phyloP scores from a whole-genome alignment of 1,140 invertebrate species.

The Riptortus pedestris region DNA sequence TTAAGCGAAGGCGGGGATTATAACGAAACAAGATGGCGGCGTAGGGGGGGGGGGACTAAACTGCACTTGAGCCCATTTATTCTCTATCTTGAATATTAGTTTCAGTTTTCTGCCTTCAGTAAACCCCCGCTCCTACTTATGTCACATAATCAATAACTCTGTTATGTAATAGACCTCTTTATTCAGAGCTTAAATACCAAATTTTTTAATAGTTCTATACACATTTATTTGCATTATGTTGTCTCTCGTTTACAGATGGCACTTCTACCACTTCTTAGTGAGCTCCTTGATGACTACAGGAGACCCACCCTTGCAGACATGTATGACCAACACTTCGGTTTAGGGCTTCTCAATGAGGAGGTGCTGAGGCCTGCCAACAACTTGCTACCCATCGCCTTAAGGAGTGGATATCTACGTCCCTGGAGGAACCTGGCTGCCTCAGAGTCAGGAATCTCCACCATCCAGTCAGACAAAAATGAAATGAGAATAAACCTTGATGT shows the following conservation, averaged over 20 bases:
- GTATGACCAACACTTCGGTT: conserved; percentile 21
- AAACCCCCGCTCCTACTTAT: too few relatives aligned
- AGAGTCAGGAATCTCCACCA: conserved; percentile 18
- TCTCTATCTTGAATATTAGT: too few relatives aligned
- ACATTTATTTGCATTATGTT: too few relatives aligned
- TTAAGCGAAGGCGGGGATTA: too few relatives aligned
- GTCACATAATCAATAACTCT: too few relatives aligned
- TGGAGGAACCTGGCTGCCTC: conserved; percentile 10
- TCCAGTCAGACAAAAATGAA: conserved; percentile 17
- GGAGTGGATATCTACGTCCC: conserved; percentile 22
- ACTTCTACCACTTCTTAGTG: conserved; percentile 20
- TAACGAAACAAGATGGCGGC: too few relatives aligned
- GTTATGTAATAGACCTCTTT: too few relatives aligned
- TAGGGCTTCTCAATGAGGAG: conserved; percentile 4
- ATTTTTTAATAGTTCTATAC: too few relatives aligned
- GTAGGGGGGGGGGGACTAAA: too few relatives aligned
- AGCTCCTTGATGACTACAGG: conserved; percentile 19
- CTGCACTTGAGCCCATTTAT: too few relatives aligned
- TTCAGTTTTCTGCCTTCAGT: too few relatives aligned
- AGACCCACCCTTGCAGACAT: conserved; percentile 1
- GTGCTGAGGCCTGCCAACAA: background rate
- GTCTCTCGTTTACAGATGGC: conserved; percentile 25
- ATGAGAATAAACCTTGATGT: conserved; percentile 54
- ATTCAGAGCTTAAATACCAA: too few relatives aligned
- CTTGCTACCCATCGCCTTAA: conserved; percentile 10